A percentile compares a stretch with the other conserved stretches of the same genome.
Conservation (phyloP, 92 coral and sea anemone species). For the Blastomussa wellsi region DNA sequence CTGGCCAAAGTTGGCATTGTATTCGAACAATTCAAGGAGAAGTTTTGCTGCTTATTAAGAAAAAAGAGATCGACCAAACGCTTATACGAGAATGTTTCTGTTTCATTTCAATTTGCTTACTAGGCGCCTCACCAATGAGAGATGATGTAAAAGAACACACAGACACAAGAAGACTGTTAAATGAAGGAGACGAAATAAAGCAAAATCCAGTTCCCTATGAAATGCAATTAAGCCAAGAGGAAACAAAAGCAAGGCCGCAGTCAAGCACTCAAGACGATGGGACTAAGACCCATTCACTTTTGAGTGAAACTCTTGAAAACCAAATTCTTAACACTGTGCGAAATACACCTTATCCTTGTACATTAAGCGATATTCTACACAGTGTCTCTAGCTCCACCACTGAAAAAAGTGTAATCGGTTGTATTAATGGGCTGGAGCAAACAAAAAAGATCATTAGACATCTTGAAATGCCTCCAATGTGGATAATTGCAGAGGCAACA, state of each 20-base stretch:
- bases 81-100: no score
- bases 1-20: no score
- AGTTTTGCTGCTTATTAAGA: no score
- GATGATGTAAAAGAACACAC: background rate
- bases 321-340: slow-evolving; percentile 5
- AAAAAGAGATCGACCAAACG: no score
- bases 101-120: background rate
- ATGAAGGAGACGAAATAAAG: background rate
- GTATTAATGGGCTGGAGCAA: slow-evolving; percentile 26
- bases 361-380: slow-evolving; percentile 30
- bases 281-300: background rate
- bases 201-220: background rate
- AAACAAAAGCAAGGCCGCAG: background rate
- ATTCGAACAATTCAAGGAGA: no score
- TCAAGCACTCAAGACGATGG: background rate
- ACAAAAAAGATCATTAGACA: slow-evolving; percentile 1
- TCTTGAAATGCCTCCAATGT: slow-evolving; percentile 45
- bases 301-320: slow-evolving; percentile 2
- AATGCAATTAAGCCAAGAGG: background rate
- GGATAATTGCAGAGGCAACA: slow-evolving; percentile 24
- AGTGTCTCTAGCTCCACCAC: background rate
- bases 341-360: slow-evolving; percentile 24
- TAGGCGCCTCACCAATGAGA: background rate
- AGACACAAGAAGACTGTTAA: background rate
- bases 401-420: slow-evolving; percentile 20